Conservation (phyloP, 2,797 vertebrate species). For the Nasua narica region DNA sequence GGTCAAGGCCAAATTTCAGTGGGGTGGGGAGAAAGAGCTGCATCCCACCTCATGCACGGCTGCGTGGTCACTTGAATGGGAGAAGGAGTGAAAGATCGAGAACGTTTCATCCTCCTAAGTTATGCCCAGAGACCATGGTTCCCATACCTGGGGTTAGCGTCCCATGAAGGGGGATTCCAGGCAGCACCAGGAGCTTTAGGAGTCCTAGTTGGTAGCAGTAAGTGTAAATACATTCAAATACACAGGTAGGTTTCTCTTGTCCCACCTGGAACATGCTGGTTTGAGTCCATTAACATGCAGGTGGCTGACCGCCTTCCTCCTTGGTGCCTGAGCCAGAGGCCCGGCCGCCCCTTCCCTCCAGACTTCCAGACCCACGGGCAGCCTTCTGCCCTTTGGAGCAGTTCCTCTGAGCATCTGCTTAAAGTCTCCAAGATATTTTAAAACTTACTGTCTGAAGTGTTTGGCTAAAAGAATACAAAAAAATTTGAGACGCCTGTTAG, state of each 20-base stretch:
- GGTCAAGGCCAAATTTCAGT: not conserved
- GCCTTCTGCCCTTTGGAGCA: not conserved
- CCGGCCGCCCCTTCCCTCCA: not conserved
- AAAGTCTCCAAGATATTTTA: not conserved
- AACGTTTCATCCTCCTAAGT: not conserved
- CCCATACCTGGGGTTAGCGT: rapidly evolving
- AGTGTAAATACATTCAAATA: not conserved
- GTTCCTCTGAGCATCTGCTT: not conserved
- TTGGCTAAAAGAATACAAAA: not conserved
- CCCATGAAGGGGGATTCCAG: not conserved
- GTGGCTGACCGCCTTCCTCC: not conserved
- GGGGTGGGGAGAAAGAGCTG: not conserved
- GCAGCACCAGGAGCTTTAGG: not conserved
- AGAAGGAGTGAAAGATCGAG: not conserved
- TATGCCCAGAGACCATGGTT: not conserved
- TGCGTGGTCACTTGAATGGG: rapidly evolving
- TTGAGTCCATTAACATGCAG: rapidly evolving
- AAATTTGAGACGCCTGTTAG: not conserved
- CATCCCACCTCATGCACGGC: not conserved
- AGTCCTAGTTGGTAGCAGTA: not conserved
- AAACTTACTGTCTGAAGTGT: not conserved
- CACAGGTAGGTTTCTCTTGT: rapidly evolving
- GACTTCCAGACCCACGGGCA: not conserved
- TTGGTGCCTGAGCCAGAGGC: not conserved
- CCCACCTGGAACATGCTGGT: rapidly evolving